Evolutionary conservation across 2,797 vertebrate species (phyloP).

Genomic region (Chelidonichthys spinosus): DNA sequence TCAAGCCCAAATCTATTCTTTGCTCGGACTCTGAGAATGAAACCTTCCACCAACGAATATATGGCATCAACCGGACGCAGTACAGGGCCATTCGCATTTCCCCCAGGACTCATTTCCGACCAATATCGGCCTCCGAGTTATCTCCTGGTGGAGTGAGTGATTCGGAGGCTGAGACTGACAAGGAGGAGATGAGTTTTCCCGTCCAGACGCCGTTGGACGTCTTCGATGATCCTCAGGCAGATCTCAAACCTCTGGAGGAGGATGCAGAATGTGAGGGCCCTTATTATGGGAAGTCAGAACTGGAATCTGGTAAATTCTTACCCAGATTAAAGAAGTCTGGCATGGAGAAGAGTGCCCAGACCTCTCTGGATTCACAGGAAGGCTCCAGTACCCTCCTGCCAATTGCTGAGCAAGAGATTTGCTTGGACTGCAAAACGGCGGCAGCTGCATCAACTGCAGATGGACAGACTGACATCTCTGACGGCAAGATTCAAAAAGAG

Average conservation of each 20-base stretch:
- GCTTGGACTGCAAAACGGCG: constrained; percentile 89
- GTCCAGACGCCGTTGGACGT: constrained; percentile 87
- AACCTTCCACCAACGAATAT: constrained; percentile 91
- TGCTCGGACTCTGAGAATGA: constrained; percentile 96
- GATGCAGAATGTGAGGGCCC: constrained; percentile 98
- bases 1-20: constrained; percentile 97
- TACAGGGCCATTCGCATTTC: constrained; percentile 99
- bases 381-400: constrained; percentile 88
- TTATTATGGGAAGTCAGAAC: constrained; percentile 98
- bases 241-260: constrained; percentile 98
- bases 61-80: constrained; percentile 94
- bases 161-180: constrained; percentile 97
- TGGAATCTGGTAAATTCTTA: constrained; percentile 98
- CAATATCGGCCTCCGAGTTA: constrained; percentile 97
- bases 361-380: constrained; percentile 98
- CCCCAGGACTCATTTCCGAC: constrained; percentile 98
- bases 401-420: constrained; percentile 87
- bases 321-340: constrained; percentile 97
- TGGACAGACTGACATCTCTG: constrained; percentile 80
- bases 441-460: constrained; percentile 79
- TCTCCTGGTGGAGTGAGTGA: constrained; percentile 96
- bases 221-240: constrained; percentile 96
- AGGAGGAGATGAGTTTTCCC: constrained; percentile 91
- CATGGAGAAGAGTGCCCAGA: constrained; percentile 99
- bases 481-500: constrained; percentile 86